These are phyloP conservation scores for Acleris literana DNA, from an alignment of 2,888 invertebrate genomes.

Conservation along the genomic window DNA sequence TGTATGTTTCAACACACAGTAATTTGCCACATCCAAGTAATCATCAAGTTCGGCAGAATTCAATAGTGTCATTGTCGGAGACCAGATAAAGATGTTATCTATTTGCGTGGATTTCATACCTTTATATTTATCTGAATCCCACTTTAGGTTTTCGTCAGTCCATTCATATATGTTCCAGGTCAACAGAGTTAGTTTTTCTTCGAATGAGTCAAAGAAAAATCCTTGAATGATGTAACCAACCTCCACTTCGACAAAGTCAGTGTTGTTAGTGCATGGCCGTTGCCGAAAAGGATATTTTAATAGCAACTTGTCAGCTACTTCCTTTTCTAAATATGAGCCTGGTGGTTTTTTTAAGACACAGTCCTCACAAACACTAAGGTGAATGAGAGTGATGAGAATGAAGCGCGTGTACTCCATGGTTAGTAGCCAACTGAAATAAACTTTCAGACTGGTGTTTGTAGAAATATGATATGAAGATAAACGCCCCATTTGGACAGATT, in stretches of 20 bases:
- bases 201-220: constrained; percentile 1
- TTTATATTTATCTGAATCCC: constrained; percentile 50
- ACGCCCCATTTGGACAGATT: constrained; percentile 21
- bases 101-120: constrained; percentile 41
- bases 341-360: constrained; percentile 14
- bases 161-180: constrained; percentile 45
- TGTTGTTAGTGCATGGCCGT: neutral
- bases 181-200: constrained; percentile 22
- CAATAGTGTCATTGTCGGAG: constrained; percentile 44
- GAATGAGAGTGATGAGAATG: neutral
- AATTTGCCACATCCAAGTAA: neutral
- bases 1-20: constrained; percentile 10
- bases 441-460: neutral
- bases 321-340: constrained; percentile 2
- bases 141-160: constrained; percentile 49
- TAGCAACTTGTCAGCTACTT: neutral
- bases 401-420: constrained; percentile 18
- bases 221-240: neutral
- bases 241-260: constrained; percentile 8
- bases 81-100: constrained; percentile 43
- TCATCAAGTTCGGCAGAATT: constrained; percentile 39
- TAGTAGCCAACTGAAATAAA: constrained; percentile 3
- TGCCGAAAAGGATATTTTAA: neutral
- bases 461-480: constrained; percentile 16
- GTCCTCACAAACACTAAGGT: constrained; percentile 2